Base-by-base conservation (phyloP, 2,113 vertebrate species). In the Lanius collurio region DNA sequence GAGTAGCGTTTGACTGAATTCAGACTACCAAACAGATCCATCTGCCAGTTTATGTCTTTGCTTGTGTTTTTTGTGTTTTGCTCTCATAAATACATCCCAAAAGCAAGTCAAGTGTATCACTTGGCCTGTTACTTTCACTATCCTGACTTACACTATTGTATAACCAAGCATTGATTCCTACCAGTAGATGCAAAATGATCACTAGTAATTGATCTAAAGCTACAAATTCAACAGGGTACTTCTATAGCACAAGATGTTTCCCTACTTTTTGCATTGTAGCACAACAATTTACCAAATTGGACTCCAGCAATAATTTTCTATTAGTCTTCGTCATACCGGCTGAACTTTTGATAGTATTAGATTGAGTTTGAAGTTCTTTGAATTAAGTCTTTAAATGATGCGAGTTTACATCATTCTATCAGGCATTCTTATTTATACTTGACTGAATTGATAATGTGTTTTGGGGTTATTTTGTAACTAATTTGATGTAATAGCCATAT, bases 351-450 rank as follows among this genome's bases (percentile, higher is more conserved):
- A 97, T 98, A 98, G 97, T 93, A 86, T 97, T 97, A 97, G 97
- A 93, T 97, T 95, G 82, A 97, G 96, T 97, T 98, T 97, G 96
- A 98, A 97, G 95, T 97, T 98, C 97, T 98, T 97, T 97, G 96
- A 97, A 98, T 97, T 98, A 97, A 98, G 96, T 98, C 97, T 98
- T 97, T 97, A 96, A 97, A 96, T 97, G 97, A 97, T 97, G 97
- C 93, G 91, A 96, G 98, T 98, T 98, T 98, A 98, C 98, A 98
- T 98, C 97, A 97, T 98, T 98, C 97, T 98, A 97, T 98, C 98
- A 98, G 97, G 98, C 97, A 97, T 98, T 98, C 98, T 98, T 98
- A 98, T 98, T 98, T 98, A 98, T 98, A 98, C 97, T 98, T 98
- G 98, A 98, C 98, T 97, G 97, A 98, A 98, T 76, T 97, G 94